Conservation (phyloP, 2,888 invertebrate genomes). For the Ormyrus pomaceus region DNA sequence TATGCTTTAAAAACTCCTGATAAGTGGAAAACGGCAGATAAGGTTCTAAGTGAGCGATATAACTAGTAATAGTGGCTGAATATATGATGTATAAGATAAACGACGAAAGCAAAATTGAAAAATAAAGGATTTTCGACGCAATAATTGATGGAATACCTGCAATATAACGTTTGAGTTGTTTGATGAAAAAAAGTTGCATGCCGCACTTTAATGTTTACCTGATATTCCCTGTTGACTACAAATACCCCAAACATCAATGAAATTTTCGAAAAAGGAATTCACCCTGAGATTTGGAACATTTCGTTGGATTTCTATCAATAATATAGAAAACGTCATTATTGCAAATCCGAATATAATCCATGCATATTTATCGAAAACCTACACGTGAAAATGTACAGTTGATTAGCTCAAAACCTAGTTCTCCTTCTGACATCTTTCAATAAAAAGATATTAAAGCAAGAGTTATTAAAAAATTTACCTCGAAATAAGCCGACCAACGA, state of each 20-base stretch:
- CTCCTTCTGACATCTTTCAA: neutral
- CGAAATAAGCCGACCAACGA: slow-evolving; percentile 14
- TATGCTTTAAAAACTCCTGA: neutral
- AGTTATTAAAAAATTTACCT: neutral
- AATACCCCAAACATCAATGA: slow-evolving; percentile 14
- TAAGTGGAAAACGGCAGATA: slow-evolving; percentile 4
- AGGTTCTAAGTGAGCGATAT: neutral
- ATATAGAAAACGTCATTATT: neutral
- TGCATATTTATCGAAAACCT: neutral
- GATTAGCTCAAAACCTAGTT: neutral
- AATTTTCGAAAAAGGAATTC: slow-evolving; percentile 19
- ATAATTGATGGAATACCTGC: neutral
- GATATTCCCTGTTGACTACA: slow-evolving; percentile 11
- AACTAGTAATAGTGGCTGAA: slow-evolving; percentile 26
- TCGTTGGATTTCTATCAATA: neutral
- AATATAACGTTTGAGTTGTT: neutral
- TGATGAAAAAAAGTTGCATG: neutral
- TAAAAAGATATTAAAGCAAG: neutral
- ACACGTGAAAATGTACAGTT: neutral
- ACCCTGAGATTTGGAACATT: neutral
- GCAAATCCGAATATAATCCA: neutral
- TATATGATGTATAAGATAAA: slow-evolving; percentile 17
- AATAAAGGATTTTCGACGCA: slow-evolving; percentile 4
- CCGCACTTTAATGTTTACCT: neutral
- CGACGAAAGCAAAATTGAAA: slow-evolving; percentile 5